Evolutionary conservation across 2,113 vertebrate species (phyloP).

Genomic region (Apus apus): DNA sequence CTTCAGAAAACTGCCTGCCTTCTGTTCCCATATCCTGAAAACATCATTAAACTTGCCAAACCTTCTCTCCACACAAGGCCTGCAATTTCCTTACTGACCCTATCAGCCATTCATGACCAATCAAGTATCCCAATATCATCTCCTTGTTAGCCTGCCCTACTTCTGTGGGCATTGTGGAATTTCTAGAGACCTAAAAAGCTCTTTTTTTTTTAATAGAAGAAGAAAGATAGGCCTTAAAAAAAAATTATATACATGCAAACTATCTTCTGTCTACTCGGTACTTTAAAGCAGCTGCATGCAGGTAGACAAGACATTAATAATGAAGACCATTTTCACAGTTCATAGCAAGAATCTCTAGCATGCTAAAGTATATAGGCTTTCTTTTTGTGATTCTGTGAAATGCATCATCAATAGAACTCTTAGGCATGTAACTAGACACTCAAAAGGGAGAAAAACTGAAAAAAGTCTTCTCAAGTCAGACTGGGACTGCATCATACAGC

Average conservation of each 20-base stretch:
- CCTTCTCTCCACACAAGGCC: neutral
- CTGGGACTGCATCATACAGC: neutral
- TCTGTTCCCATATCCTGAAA: neutral
- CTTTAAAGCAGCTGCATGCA: neutral
- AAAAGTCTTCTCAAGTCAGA: neutral
- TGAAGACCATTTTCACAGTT: neutral
- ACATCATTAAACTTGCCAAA: neutral
- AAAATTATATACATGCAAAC: neutral
- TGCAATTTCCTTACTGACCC: neutral
- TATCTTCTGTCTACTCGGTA: neutral
- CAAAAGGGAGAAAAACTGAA: neutral
- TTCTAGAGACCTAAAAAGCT: neutral
- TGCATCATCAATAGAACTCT: neutral
- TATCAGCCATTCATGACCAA: neutral
- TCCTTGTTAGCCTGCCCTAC: neutral
- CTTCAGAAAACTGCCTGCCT: neutral
- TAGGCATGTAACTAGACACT: neutral
- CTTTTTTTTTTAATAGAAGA: neutral
- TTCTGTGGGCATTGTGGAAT: neutral
- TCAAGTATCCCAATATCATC: neutral
- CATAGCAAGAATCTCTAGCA: neutral
- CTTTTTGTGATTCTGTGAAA: neutral
- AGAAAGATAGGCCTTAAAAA: neutral
- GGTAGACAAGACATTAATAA: neutral
- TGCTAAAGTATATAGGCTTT: neutral